Conservation (phyloP, 2,797 vertebrate species). For the Myripristis murdjan region DNA sequence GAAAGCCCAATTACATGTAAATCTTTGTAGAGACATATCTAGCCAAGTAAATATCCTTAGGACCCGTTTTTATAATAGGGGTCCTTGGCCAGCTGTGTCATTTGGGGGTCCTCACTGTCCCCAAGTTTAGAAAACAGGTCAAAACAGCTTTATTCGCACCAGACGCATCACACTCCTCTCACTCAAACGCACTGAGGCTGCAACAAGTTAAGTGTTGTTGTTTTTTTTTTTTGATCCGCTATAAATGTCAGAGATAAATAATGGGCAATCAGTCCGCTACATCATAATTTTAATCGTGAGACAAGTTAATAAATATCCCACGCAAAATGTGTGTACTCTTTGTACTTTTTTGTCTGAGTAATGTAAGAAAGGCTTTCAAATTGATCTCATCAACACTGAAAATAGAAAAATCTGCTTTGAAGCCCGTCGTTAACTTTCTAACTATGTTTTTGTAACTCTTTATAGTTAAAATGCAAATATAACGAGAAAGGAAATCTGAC, state of each 20-base stretch:
- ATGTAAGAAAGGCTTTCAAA: too few species aligned
- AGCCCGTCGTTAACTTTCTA: background rate
- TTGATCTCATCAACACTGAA: background rate
- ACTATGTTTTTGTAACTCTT: background rate
- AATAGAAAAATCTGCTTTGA: background rate
- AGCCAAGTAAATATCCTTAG: too few species aligned
- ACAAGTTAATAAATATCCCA: too few species aligned
- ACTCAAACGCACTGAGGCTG: background rate
- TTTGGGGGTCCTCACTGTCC: too few species aligned
- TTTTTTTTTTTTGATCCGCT: background rate
- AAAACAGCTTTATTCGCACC: too few species aligned
- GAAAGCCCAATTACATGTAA: too few species aligned
- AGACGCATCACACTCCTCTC: too few species aligned
- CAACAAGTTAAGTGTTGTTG: slow-evolving; percentile 5
- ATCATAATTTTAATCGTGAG: background rate
- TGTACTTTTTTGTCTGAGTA: too few species aligned
- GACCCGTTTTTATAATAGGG: background rate
- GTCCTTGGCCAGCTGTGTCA: background rate
- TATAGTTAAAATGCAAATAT: background rate
- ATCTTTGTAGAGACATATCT: too few species aligned
- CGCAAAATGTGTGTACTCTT: background rate
- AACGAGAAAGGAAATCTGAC: too few species aligned
- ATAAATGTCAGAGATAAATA: background rate
- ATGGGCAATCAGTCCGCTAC: too few species aligned
- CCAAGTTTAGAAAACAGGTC: too few species aligned